Evolutionary conservation across 2,797 vertebrate species (phyloP).

Genomic region (Coluber constrictor): DNA sequence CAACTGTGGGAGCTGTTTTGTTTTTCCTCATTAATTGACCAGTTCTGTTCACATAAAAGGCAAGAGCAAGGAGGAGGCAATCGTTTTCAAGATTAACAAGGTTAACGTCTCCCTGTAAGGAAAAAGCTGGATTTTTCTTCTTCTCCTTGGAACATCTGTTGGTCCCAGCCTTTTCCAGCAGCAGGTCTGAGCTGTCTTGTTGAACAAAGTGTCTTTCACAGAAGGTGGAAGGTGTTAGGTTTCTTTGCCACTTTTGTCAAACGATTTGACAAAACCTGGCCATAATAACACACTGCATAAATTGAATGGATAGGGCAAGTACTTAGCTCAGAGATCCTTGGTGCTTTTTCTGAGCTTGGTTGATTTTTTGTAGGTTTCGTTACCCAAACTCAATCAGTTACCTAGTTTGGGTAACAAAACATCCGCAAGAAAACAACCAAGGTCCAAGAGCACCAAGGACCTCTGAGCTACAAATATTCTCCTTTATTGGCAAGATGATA

Average conservation of each 20-base stretch:
- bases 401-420: neutral
- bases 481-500: neutral
- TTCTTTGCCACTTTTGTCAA: neutral
- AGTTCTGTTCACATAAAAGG: neutral
- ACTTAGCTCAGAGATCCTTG: neutral
- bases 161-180: neutral
- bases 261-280: neutral
- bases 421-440: neutral
- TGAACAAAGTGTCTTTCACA: too few species aligned
- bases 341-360: neutral
- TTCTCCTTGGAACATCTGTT: neutral
- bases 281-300: neutral
- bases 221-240: neutral
- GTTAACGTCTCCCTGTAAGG: neutral
- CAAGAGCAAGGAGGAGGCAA: neutral
- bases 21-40: neutral
- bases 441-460: neutral
- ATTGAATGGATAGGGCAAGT: neutral
- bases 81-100: neutral
- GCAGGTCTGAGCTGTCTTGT: neutral
- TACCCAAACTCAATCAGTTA: neutral
- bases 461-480: neutral
- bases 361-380: neutral
- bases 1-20: neutral
- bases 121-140: neutral